Percentiles rank a stretch among this genome's conserved stretches.
These are phyloP conservation scores for Pristis pectinata DNA, from an alignment of 2,797 vertebrate species.

Conservation along the genomic window DNA sequence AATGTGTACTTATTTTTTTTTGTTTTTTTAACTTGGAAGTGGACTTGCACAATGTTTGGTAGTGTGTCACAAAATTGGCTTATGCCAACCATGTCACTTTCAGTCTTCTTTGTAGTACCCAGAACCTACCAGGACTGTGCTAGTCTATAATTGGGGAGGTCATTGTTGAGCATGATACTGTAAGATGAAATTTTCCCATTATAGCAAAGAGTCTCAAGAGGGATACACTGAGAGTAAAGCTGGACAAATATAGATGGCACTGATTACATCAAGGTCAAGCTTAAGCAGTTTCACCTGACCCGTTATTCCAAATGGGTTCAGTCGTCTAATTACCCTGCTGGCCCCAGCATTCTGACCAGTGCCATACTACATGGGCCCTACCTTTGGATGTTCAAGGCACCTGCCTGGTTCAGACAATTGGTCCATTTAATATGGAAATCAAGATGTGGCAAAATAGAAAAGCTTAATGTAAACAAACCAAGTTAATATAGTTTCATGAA, in stretches of 20 bases:
- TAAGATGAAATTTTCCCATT: not conserved
- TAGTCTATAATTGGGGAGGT: not conserved
- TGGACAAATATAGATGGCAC: not conserved
- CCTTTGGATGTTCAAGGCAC: not conserved
- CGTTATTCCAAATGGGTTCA: not conserved
- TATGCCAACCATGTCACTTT: not conserved
- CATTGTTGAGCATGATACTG: not conserved
- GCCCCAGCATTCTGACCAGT: not conserved
- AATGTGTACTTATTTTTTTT: not conserved
- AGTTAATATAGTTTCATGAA: too few species aligned
- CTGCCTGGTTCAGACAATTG: not conserved
- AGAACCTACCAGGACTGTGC: not conserved
- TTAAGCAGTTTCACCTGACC: not conserved
- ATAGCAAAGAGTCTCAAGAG: not conserved
- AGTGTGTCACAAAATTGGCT: not conserved
- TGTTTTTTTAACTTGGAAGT: not conserved
- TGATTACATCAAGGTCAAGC: not conserved
- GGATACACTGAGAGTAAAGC: not conserved
- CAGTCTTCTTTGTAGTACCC: not conserved
- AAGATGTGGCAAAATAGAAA: too few species aligned
- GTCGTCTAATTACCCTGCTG: not conserved
- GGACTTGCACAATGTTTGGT: not conserved
- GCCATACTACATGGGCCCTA: not conserved
- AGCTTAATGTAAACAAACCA: too few species aligned
- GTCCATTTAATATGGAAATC: not conserved